Base-by-base conservation (phyloP, 2,113 vertebrate species). In the Polypterus bichir region DNA sequence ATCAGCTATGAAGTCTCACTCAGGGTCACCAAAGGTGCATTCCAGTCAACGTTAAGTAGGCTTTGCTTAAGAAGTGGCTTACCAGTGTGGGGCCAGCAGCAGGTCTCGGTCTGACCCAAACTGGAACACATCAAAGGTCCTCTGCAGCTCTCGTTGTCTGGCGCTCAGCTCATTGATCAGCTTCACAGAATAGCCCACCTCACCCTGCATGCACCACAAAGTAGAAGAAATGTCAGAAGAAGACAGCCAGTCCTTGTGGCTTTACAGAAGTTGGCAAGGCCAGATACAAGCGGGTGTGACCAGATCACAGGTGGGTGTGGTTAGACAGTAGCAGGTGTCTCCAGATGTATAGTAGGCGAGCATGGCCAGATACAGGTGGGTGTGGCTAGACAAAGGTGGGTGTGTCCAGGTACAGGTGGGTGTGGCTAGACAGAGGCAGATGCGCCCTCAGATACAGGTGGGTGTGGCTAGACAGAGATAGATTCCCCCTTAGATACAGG, bases 121-220 rank as follows among this genome's bases (percentile, higher is more conserved):
- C 66, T 91, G 92, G 68, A 93, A 76, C 58, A 88, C 80, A 52
- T 97, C 91, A 6, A 93, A 82, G 70, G 81, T 88, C 81, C 79
- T 87, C 74, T 92, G 91, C 73, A 91, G 84, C 62, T 96, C 92
- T 69, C 83, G 90, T 71, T 96, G 92, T 70, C 88, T 89, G 74
- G 83, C 79, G 59, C 85, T 92, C 6, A 97, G 84, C 54, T 94
- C 90, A 65, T 86, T 89, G 61, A 97, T 89, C 82, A 94, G 93
- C 61, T 85, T 83, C 78, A 93, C 80, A 1, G 88, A 86, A 66
- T 85, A 85, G 4, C 82, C 91, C 69, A 97, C 80, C 70, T 97
- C 92, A 75, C 97, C 94, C 95, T 98, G 71, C 62, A 63, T n/a
- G 61, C 9, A 47, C 5, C 45, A 65, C n/a, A 55, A 51, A 11